Evolutionary conservation across 2,888 invertebrate genomes (phyloP), one percentile per base, ranked within the genome.

Genomic region (Mycalesis mineus): DNA sequence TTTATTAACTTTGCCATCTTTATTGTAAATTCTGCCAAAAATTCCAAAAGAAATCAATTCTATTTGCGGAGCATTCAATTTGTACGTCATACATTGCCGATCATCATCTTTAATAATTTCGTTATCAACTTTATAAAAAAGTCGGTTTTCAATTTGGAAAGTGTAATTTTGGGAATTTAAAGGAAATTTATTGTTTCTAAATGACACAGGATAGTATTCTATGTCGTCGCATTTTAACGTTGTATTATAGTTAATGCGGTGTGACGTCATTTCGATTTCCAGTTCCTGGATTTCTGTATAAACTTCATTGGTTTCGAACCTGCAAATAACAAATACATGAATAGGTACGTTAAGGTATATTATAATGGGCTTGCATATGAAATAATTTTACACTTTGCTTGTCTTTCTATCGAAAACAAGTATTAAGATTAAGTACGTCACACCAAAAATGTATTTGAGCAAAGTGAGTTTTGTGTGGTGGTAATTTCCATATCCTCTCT

Each of bases 171-270:
- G 61, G 0, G 80, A 72, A 6, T 74, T 74, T 0, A 92, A 67
- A 0, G 92, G 92, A 33, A 86, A 83, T 49, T 92, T 88, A 29
- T 80, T 86, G 39, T 82, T 82, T 56, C 81, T 75, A 0, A 92
- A 63, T 0, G 91, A 90, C 29, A 84, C 74, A 0, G 92, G 92
- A 61, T 80, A 90, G 64, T 92, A 91, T 0, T 84, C 73, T 0
- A 82, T 73, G 42, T 87, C 80, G 14, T 84, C 77, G 50, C 87
- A 84, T 15, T 77, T 65, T 0, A 88, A 69, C 0, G 80, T 77
- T 0, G 58, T 58, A 61, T 90, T 89, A 62, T 80, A 79, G 31
- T 77, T 73, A 1, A 72, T 74, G 0, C 64, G 64, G 48, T 81
- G 74, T 2, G 91, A 86, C 2, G 69, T 78, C 72, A 91, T 91